phyloP scores from a whole-genome alignment of 2,888 invertebrate genomes.

The Rapana venosa region DNA sequence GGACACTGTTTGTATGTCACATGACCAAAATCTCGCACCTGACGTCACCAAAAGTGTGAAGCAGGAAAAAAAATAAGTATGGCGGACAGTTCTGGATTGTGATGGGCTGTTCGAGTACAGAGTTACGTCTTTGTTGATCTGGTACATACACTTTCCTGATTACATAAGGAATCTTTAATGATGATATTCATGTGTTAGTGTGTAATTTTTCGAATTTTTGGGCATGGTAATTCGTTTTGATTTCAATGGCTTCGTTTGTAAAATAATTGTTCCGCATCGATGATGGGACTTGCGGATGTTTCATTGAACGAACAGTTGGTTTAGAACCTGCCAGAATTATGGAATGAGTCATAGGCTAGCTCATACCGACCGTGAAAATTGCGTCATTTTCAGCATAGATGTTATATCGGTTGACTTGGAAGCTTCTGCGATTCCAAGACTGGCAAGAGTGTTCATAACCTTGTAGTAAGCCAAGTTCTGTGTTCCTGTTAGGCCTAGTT shows the following conservation, averaged over 20 bases:
- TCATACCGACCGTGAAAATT: neutral
- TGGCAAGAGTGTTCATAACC: neutral
- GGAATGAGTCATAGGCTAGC: constrained; percentile 15
- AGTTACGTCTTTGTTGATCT: neutral
- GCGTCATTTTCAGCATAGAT: constrained; percentile 10
- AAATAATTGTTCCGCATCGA: constrained; percentile 10
- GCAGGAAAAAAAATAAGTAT: constrained; percentile 17
- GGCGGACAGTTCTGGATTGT: constrained; percentile 34
- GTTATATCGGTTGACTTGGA: no score
- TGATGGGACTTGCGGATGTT: no score
- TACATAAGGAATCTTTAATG: no score
- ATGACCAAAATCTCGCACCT: constrained; percentile 36
- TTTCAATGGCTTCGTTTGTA: neutral
- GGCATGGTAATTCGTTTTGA: no score
- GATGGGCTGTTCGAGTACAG: constrained; percentile 1
- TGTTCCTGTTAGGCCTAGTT: no score
- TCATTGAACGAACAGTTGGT: constrained; percentile 19
- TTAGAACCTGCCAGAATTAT: constrained; percentile 17
- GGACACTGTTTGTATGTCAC: constrained; percentile 25
- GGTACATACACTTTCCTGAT: neutral
- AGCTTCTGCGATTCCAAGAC: no score
- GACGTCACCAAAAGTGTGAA: constrained; percentile 33
- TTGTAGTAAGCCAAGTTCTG: no score
- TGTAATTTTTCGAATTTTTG: neutral
- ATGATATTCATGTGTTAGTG: neutral